Conservation (phyloP, 2,113 vertebrate genomes). For the Brachypodius melanocephalos region DNA sequence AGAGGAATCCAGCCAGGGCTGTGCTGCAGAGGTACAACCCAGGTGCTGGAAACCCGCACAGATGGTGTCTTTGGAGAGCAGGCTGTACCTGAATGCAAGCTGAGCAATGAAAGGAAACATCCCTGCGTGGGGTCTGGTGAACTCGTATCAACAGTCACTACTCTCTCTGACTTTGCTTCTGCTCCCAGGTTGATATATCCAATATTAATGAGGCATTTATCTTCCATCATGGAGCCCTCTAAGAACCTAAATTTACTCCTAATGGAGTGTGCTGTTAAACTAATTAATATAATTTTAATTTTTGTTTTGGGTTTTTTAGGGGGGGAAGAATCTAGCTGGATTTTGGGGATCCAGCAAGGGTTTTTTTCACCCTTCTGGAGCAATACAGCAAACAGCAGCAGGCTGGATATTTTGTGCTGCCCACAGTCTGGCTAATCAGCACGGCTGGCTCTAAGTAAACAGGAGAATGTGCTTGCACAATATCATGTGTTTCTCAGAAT, state of each 20-base stretch:
- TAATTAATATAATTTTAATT: slow-evolving; percentile 24
- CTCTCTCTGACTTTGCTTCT: neutral
- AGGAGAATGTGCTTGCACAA: neutral
- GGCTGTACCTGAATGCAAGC: neutral
- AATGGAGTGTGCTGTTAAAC: slow-evolving; percentile 15
- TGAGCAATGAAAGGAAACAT: neutral
- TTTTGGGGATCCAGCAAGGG: too few species aligned
- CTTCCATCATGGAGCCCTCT: neutral
- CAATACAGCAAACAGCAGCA: neutral
- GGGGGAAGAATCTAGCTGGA: neutral
- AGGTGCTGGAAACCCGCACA: neutral
- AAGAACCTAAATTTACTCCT: slow-evolving; percentile 29
- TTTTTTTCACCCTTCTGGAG: neutral
- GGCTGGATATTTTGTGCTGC: neutral
- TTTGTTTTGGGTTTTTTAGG: neutral
- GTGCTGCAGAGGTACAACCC: neutral
- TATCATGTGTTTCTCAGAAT: neutral
- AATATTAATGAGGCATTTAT: slow-evolving; percentile 55
- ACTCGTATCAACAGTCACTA: neutral
- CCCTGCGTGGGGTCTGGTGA: neutral
- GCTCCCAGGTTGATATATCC: slow-evolving; percentile 23
- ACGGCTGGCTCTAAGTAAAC: neutral
- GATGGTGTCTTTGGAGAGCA: neutral
- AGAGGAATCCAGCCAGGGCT: neutral
- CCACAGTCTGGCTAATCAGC: neutral